Evolutionary conservation across 92 coral and sea anemone genomes (phyloP), one percentile per base, ranked within the genome.

Genomic region (Palythoa grandis): DNA sequence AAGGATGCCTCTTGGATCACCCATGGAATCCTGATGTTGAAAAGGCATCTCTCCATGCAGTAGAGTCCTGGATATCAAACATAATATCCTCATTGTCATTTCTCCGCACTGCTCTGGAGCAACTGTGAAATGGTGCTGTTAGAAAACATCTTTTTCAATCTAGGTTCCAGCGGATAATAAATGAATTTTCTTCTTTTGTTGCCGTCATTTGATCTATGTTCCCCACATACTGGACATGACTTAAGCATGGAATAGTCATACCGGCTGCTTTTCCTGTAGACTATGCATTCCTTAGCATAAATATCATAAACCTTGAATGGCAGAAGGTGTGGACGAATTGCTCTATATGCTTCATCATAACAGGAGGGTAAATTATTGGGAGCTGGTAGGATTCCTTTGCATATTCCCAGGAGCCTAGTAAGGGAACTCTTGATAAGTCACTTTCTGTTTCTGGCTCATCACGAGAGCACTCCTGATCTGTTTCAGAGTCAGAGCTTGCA

Each of bases 91-190:
- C 58, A 43, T 85, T 24, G 12, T 80, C 61, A 25, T 53, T 53
- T 10, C 7, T 53, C 10, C 14, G 14, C 13, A 53, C 14, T 53
- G 58, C 58, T 10, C 14, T 11, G 58, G 58, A 58, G 65, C 14
- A 19, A 58, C 17, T 14, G 65, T 0, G 65, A 58, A 20, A 58
- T 58, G 65, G n/a, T 58, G 65, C 65, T 58, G 22, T 19, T 58
- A 20, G 65, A 71, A 66, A 70, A 79, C 86, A 88, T 74, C 38
- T 78, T 50, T 53, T 39, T 89, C 87, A 80, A 89, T 7, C 83
- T 77, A n/a, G 87, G 92, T 15, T 77, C 92, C 13, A 89, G 83
- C 14, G 89, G 92, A 79, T 68, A 38, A 86, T 48, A 72, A 86
- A 20, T 22, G 79, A 86, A 89, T 67, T 25, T 82, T 43, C 84